Evolutionary conservation across 1,140 invertebrate genomes (phyloP).

Genomic region (Listronotus bonariensis): DNA sequence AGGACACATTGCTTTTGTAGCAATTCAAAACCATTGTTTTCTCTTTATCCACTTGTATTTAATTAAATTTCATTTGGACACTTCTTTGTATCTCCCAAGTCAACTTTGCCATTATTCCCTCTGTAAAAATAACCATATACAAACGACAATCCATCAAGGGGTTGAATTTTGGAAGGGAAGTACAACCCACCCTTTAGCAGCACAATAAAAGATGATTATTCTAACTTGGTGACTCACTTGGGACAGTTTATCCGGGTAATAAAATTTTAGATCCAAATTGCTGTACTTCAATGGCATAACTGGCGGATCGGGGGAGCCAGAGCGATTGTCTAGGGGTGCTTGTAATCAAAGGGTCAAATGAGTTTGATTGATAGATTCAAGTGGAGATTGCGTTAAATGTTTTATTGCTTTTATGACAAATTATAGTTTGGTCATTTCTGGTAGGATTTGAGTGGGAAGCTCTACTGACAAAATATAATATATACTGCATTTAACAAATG

Average conservation of each 20-base stretch:
- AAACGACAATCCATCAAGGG: not conserved
- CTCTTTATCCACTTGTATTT: too few relatives aligned
- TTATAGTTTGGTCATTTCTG: not conserved
- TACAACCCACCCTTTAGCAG: conserved; percentile 3
- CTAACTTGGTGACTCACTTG: conserved; percentile 35
- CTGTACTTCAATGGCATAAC: conserved; percentile 30
- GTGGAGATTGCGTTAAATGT: conserved; percentile 24
- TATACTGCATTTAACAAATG: too few relatives aligned
- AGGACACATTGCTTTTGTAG: too few relatives aligned
- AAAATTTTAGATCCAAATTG: conserved; percentile 36
- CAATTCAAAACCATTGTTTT: too few relatives aligned
- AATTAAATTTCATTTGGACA: too few relatives aligned
- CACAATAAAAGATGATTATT: conserved; percentile 35
- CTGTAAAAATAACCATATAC: conserved; percentile 1
- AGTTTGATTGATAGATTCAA: conserved; percentile 20
- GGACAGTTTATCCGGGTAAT: conserved; percentile 33
- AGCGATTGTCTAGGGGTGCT: conserved; percentile 22
- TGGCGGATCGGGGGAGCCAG: not conserved
- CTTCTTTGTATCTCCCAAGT: too few relatives aligned
- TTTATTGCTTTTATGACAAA: conserved; percentile 26
- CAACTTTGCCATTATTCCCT: not conserved
- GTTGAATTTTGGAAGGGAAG: not conserved
- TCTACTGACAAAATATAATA: too few relatives aligned
- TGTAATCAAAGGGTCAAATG: conserved; percentile 22
- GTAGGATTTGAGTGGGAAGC: not conserved